Conservation (phyloP, 2,888 invertebrate genomes). For the Eucera pruinosa region DNA sequence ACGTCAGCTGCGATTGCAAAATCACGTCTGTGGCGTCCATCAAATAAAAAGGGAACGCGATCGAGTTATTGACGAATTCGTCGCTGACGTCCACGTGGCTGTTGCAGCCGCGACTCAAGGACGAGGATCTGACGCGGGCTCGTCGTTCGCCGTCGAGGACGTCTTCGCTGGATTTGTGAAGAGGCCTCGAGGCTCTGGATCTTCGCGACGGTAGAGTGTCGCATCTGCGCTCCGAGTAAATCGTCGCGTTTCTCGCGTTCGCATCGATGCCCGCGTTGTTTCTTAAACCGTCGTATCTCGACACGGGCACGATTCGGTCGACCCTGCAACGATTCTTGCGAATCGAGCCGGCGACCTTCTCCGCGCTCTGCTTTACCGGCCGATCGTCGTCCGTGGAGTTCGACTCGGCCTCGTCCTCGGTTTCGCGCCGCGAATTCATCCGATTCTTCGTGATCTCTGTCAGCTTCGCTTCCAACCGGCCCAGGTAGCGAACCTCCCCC, state of each 20-base stretch:
- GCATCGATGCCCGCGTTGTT: background rate
- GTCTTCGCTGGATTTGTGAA: conserved; percentile 79
- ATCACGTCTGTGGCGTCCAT: conserved; percentile 80
- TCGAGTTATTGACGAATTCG: conserved; percentile 9
- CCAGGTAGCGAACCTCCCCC: conserved; percentile 35
- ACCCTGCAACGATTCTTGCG: conserved; percentile 70
- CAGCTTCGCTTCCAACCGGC: background rate
- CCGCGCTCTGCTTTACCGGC: conserved; percentile 33
- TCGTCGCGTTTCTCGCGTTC: background rate
- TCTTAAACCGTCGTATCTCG: conserved; percentile 17
- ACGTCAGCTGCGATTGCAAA: conserved; percentile 69
- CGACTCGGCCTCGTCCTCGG: conserved; percentile 46
- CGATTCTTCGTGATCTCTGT: background rate
- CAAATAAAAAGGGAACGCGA: conserved; percentile 66
- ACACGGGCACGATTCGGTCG: conserved; percentile 27
- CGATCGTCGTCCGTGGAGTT: conserved; percentile 65
- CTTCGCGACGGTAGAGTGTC: conserved; percentile 78
- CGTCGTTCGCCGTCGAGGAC: conserved; percentile 75
- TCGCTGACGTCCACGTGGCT: conserved; percentile 71
- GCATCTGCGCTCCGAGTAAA: conserved; percentile 62
- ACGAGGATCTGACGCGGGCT: conserved; percentile 41
- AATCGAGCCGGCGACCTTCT: conserved; percentile 69
- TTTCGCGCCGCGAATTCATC: conserved; percentile 20
- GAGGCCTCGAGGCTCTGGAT: conserved; percentile 63
- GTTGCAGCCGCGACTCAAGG: conserved; percentile 67